Conservation (phyloP, 1,140 invertebrate genomes). For the Hirudo medicinalis region DNA sequence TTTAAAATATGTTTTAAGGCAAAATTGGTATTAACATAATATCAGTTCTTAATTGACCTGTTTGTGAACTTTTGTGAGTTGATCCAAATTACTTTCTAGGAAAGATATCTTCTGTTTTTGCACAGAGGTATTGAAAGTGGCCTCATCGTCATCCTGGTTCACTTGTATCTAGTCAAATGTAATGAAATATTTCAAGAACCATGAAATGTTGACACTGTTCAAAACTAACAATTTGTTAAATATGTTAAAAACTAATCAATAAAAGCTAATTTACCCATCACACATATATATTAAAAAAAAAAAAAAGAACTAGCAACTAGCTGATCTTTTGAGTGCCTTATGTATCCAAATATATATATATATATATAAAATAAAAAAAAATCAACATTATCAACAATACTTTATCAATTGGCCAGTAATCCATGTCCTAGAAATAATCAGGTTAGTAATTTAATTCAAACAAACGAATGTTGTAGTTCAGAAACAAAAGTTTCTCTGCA, state of each 20-base stretch:
- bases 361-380: too few relatives aligned
- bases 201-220: background rate
- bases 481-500: too few relatives aligned
- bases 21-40: background rate
- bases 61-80: constrained; percentile 80
- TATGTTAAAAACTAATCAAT: background rate
- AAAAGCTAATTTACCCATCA: too few relatives aligned
- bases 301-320: too few relatives aligned
- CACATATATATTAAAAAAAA: too few relatives aligned
- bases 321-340: too few relatives aligned
- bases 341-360: too few relatives aligned
- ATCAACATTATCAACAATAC: too few relatives aligned
- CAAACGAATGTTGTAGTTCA: too few relatives aligned
- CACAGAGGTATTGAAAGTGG: constrained; percentile 73
- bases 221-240: background rate
- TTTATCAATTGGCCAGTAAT: too few relatives aligned
- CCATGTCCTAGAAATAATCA: too few relatives aligned
- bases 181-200: background rate
- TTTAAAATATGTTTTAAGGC: background rate
- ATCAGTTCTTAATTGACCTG: constrained; percentile 41
- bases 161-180: constrained; percentile 17
- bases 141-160: constrained; percentile 52
- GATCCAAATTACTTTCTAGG: constrained; percentile 97
- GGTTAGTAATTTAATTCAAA: too few relatives aligned
- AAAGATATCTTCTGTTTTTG: constrained; percentile 98